Conservation (phyloP, 2,113 vertebrate genomes). For the Triplophysa rosa region DNA sequence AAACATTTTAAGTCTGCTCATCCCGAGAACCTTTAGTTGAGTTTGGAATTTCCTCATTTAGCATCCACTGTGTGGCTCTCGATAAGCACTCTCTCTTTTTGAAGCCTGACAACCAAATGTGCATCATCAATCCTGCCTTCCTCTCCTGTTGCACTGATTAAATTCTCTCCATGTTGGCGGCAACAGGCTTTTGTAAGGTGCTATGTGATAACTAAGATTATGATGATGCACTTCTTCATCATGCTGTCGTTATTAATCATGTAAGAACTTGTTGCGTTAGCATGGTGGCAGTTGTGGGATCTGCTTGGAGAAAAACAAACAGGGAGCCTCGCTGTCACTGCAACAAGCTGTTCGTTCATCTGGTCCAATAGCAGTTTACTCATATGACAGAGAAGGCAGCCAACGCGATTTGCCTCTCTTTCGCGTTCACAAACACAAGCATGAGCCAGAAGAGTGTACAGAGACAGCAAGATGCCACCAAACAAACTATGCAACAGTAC, state of each 20-base stretch:
- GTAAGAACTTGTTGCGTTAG: slow-evolving; percentile 37
- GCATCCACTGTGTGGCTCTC: slow-evolving; percentile 1
- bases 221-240: slow-evolving; percentile 43
- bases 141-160: slow-evolving; percentile 10
- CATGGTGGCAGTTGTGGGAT: slow-evolving; percentile 30
- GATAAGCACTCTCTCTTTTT: slow-evolving; percentile 16
- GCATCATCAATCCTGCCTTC: slow-evolving; percentile 22
- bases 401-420: slow-evolving; percentile 16
- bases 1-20: background rate
- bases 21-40: background rate
- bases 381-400: slow-evolving; percentile 17
- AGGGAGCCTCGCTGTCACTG: slow-evolving; percentile 47
- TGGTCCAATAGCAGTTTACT: slow-evolving; percentile 49
- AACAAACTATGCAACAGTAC: background rate
- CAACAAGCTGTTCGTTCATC: slow-evolving; percentile 56
- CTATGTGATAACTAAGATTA: slow-evolving; percentile 36
- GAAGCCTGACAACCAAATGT: background rate
- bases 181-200: slow-evolving; percentile 30
- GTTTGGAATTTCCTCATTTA: slow-evolving; percentile 10
- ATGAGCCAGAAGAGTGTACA: slow-evolving; percentile 19
- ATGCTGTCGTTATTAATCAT: slow-evolving; percentile 44
- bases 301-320: slow-evolving; percentile 43
- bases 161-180: slow-evolving; percentile 27
- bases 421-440: slow-evolving; percentile 16
- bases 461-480: background rate